Evolutionary conservation across 2,797 vertebrate genomes (phyloP), one percentile per base, ranked within the genome.

Genomic region (Dipus sagitta): DNA sequence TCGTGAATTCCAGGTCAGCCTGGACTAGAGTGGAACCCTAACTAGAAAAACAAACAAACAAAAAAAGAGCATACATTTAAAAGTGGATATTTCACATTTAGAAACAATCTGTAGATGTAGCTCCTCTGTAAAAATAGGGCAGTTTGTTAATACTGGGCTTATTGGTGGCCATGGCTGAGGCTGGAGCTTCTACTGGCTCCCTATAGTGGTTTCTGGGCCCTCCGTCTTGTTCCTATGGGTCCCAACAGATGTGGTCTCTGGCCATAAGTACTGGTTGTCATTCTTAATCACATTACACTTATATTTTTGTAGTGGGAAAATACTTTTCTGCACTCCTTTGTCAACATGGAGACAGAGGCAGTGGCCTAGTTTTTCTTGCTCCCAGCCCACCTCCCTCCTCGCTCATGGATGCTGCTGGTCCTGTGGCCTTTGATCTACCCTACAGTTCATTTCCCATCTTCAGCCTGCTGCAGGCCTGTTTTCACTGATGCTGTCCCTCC

Each of bases 101-200:
- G 92, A 71, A 24, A 74, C n/a, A 60, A 34, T 30, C 4, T 24
- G 74, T 6, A 67, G 71, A 34, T 87, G 60, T 67, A 38, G 9
- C 34, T 71, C 95, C 30, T 92, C 65, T 94, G 84, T 93, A 70
- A 89, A 92, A 85, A 62, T 21, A 67, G 60, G 26, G 28, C 71
- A 26, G 32, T 80, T 20, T 28, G 42, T 18, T 24, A 12, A 38
- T 67, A 64, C 14, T 26, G 58, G 23, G 24, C 30, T 67, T 47
- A 52, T 62, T 28, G 10, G 30, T 24, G 62, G 67, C n/a, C 75
- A 6, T 5, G 54, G n/a, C 32, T 79, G 79, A 30, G n/a, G 68
- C 42, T 58, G 21, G 77, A 47, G 60, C 47, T 82, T 52, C 9
- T 17, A 3, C 7, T 2, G 1, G 4, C n/a, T 7, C 32, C n/a